Conservation (phyloP, 2,888 invertebrate species). For the Drosophila conformis region DNA sequence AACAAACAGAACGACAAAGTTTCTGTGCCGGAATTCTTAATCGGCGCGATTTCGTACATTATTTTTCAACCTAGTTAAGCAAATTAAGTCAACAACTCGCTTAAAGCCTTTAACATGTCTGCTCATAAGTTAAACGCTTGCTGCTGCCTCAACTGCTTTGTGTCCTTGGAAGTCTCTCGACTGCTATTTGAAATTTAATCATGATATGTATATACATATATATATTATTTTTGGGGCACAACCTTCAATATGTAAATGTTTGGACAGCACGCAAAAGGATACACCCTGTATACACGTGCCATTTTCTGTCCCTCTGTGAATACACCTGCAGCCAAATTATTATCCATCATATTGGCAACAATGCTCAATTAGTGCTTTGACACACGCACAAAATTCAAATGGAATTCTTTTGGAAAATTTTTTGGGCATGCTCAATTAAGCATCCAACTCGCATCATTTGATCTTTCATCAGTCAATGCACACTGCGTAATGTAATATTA, state of each 20-base stretch:
- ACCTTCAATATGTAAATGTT: slow-evolving; percentile 15
- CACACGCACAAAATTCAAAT: slow-evolving; percentile 6
- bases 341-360: slow-evolving; percentile 14
- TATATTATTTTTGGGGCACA: neutral
- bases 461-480: neutral
- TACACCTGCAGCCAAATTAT: slow-evolving; percentile 8
- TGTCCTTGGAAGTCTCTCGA: slow-evolving; percentile 3
- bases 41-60: neutral
- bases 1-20: slow-evolving; percentile 28
- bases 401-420: slow-evolving; percentile 19
- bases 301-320: slow-evolving; percentile 2
- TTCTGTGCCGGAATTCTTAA: slow-evolving; percentile 4
- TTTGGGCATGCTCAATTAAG: slow-evolving; percentile 28
- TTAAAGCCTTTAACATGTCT: neutral
- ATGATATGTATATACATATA: neutral
- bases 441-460: slow-evolving; percentile 43
- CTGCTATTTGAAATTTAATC: slow-evolving; percentile 6
- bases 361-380: slow-evolving; percentile 21
- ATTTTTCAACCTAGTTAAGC: neutral
- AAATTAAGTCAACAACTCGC: slow-evolving; percentile 6
- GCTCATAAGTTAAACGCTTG: neutral
- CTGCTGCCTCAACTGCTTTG: neutral
- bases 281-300: slow-evolving; percentile 38
- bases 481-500: slow-evolving; percentile 21
- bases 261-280: slow-evolving; percentile 15